These are phyloP conservation scores for Typhlichthys eigenmanni DNA, from an alignment of 2,797 vertebrate genomes.

Conservation along the genomic window DNA sequence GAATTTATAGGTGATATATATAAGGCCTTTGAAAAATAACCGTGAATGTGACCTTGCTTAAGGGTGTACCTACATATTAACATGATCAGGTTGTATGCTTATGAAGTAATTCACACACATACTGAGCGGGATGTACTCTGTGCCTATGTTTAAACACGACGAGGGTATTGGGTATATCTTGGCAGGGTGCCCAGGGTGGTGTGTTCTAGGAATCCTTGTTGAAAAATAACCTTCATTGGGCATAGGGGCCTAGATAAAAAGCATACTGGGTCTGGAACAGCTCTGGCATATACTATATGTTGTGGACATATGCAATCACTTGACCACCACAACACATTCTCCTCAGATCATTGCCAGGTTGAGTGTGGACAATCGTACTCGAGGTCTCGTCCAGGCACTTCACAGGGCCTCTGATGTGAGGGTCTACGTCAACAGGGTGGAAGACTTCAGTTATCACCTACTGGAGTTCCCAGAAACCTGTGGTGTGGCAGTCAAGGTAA, in stretches of 20 bases:
- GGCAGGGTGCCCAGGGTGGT: neutral
- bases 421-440: constrained; percentile 91
- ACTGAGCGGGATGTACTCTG: neutral
- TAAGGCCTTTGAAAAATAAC: neutral
- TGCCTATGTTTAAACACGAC: constrained; percentile 17
- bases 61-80: neutral
- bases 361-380: constrained; percentile 94
- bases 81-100: neutral
- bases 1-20: neutral
- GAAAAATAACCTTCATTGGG: constrained; percentile 50
- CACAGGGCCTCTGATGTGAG: constrained; percentile 85
- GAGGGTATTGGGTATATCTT: constrained; percentile 9
- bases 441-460: constrained; percentile 94
- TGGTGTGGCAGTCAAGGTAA: constrained; percentile 91
- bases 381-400: constrained; percentile 90
- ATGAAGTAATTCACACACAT: neutral
- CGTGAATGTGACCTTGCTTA: neutral
- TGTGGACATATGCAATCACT: constrained; percentile 8
- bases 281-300: neutral
- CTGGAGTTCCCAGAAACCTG: constrained; percentile 94
- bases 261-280: neutral
- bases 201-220: constrained; percentile 55
- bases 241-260: constrained; percentile 9
- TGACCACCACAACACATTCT: constrained; percentile 1
- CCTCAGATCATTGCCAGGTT: constrained; percentile 93